Percentiles rank a stretch among this genome's conserved stretches.
Evolutionary conservation across 2,797 vertebrate genomes (phyloP).

Genomic region (Enteromius fasciolatus): DNA sequence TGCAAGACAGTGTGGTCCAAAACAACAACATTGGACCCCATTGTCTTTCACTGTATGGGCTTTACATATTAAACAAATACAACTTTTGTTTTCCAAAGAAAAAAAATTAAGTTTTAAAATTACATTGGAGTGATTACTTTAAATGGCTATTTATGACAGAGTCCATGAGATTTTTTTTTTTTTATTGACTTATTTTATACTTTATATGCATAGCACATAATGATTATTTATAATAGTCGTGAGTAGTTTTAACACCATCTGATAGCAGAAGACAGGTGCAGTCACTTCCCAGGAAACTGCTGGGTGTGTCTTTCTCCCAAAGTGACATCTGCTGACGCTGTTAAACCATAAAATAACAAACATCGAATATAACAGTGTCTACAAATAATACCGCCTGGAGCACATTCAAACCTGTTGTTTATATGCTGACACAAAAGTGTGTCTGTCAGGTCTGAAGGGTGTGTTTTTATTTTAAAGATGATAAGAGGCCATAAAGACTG

Average conservation of each 20-base stretch:
- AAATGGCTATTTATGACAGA: no score
- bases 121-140: background rate
- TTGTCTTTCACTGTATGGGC: background rate
- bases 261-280: constrained; percentile 45
- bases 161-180: no score
- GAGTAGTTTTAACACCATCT: constrained; percentile 26
- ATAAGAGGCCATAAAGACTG: constrained; percentile 28
- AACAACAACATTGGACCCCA: background rate
- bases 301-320: constrained; percentile 44
- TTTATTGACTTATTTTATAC: background rate
- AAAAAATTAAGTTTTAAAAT: background rate
- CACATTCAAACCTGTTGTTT: constrained; percentile 43
- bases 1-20: background rate
- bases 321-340: constrained; percentile 52
- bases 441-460: constrained; percentile 24
- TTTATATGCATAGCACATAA: background rate
- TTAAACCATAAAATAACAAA: constrained; percentile 50
- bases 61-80: no score
- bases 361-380: constrained; percentile 43
- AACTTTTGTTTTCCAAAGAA: background rate
- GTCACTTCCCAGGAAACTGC: constrained; percentile 47
- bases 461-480: constrained; percentile 35
- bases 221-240: constrained; percentile 14
- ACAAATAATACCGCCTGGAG: constrained; percentile 46
- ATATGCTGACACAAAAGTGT: constrained; percentile 44